These are phyloP conservation scores for Ctenosaura bakeri DNA, from an alignment of 2,797 vertebrate species.

Conservation along the genomic window DNA sequence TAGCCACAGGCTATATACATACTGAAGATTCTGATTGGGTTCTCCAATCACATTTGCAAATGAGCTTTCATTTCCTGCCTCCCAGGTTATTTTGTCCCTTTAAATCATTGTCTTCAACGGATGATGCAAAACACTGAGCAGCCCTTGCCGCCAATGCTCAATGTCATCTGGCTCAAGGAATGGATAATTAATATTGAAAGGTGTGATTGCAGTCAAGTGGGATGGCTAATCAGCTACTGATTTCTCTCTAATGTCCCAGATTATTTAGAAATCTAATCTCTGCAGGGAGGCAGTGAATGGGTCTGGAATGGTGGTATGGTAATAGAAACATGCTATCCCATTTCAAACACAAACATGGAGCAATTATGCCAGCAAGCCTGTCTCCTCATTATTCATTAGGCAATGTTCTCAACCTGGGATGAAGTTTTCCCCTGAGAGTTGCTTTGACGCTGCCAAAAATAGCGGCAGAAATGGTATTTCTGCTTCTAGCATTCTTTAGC, in stretches of 20 bases:
- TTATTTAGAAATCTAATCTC: constrained; percentile 78
- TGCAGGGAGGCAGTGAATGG: constrained; percentile 68
- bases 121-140: constrained; percentile 72
- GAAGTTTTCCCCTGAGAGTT: background rate
- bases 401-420: constrained; percentile 34
- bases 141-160: constrained; percentile 62
- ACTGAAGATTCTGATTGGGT: constrained; percentile 55
- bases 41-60: constrained; percentile 76
- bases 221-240: constrained; percentile 81
- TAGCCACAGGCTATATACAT: constrained; percentile 51
- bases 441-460: constrained; percentile 21
- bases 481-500: background rate
- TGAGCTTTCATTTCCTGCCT: constrained; percentile 72
- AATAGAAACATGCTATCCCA: constrained; percentile 78
- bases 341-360: constrained; percentile 78
- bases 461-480: constrained; percentile 21
- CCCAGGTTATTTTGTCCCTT: constrained; percentile 76
- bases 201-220: constrained; percentile 80
- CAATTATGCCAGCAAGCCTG: constrained; percentile 65
- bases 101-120: constrained; percentile 74
- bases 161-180: constrained; percentile 73
- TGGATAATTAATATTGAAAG: constrained; percentile 81
- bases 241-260: constrained; percentile 74
- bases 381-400: constrained; percentile 55
- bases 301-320: constrained; percentile 70